Conservation (phyloP, 2,888 invertebrate genomes). For the Netelia fuscicornis region DNA sequence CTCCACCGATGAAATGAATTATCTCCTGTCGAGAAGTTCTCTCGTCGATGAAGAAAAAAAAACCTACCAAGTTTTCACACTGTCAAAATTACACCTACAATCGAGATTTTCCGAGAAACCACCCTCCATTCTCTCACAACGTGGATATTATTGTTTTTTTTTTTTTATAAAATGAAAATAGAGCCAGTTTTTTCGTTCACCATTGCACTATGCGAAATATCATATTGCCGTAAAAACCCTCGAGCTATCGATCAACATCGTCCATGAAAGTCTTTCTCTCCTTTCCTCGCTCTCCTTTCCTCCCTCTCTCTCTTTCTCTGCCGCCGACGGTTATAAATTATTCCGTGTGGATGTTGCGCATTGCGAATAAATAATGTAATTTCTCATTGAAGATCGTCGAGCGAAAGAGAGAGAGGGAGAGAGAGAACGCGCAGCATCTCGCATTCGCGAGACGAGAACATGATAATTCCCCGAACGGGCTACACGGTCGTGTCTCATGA, state of each 20-base stretch:
- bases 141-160: too few relatives aligned
- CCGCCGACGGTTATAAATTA: conserved; percentile 54
- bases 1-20: conserved; percentile 24
- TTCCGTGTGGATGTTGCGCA: conserved; percentile 48
- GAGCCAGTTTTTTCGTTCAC: background rate
- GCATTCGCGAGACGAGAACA: conserved; percentile 43
- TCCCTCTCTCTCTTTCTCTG: background rate
- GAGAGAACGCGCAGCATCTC: conserved; percentile 11
- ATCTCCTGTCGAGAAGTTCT: conserved; percentile 27
- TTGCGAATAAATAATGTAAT: conserved; percentile 59
- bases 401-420: background rate
- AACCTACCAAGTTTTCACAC: conserved; percentile 15
- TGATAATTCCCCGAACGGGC: conserved; percentile 55
- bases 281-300: background rate
- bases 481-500: conserved; percentile 41
- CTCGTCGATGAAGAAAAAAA: background rate
- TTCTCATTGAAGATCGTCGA: conserved; percentile 45
- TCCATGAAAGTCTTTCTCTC: conserved; percentile 18
- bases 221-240: background rate
- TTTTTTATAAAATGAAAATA: background rate
- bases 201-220: background rate
- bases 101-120: conserved; percentile 1
- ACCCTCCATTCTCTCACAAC: too few relatives aligned
- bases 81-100: conserved; percentile 22
- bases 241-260: conserved; percentile 39